Evolutionary conservation across 2,113 vertebrate genomes (phyloP).

Genomic region (Neolamprologus hecqui): DNA sequence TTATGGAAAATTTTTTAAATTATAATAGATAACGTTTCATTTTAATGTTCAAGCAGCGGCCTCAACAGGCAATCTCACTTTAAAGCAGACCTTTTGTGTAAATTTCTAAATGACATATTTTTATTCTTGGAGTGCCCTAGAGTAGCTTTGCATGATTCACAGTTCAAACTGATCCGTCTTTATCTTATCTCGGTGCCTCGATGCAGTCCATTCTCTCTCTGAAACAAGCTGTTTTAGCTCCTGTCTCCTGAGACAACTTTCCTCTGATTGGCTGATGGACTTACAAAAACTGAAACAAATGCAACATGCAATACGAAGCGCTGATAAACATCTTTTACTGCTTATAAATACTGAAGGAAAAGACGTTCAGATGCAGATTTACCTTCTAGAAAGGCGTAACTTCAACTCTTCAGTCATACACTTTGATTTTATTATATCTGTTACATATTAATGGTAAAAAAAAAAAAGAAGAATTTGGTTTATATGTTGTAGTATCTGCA

Average conservation of each 20-base stretch:
- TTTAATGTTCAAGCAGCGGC: not conserved
- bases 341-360: not conserved
- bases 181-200: not conserved
- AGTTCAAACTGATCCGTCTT: not conserved
- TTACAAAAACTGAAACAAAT: not conserved
- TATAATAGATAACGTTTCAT: not conserved
- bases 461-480: not conserved
- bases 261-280: not conserved
- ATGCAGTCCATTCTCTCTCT: not conserved
- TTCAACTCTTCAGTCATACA: not conserved
- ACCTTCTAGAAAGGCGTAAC: not conserved
- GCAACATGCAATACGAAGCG: not conserved
- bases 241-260: not conserved
- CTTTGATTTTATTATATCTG: not conserved
- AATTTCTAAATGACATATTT: not conserved
- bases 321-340: not conserved
- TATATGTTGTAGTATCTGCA: not conserved
- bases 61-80: not conserved
- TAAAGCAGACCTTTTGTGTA: not conserved
- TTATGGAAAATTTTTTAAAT: accelerated
- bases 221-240: not conserved
- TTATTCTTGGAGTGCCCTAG: not conserved
- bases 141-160: not conserved
- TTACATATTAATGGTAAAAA: not conserved
- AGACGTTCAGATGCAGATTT: not conserved